Conservation (phyloP, 2,797 vertebrate genomes). For the Echeneis naucrates region DNA sequence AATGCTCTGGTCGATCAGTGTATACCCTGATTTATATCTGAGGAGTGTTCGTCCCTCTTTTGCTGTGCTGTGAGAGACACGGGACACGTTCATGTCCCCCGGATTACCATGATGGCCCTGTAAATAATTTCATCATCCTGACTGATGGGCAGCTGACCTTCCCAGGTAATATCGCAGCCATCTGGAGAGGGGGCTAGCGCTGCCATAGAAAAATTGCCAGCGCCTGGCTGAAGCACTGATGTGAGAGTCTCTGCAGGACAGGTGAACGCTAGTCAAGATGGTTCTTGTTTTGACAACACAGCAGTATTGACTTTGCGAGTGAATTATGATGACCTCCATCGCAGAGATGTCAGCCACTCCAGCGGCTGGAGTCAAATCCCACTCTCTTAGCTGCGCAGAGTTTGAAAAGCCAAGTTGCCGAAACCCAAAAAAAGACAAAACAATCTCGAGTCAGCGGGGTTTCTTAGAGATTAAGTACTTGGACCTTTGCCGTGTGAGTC, state of each 20-base stretch:
- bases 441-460: neutral
- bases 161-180: slow-evolving; percentile 37
- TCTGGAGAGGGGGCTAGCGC: slow-evolving; percentile 43
- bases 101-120: slow-evolving; percentile 22
- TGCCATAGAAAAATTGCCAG: slow-evolving; percentile 38
- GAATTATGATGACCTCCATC: slow-evolving; percentile 70
- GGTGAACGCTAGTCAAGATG: slow-evolving; percentile 47
- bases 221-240: slow-evolving; percentile 25
- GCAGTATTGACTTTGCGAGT: slow-evolving; percentile 70
- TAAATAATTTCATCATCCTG: slow-evolving; percentile 34
- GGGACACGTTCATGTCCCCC: slow-evolving; percentile 27
- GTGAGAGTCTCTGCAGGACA: slow-evolving; percentile 55
- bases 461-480: slow-evolving; percentile 17
- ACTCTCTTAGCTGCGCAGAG: slow-evolving; percentile 29
- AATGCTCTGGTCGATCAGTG: too few species aligned
- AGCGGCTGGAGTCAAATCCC: slow-evolving; percentile 49
- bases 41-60: neutral
- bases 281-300: slow-evolving; percentile 64
- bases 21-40: neutral
- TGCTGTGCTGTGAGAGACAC: too few species aligned
- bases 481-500: slow-evolving; percentile 9
- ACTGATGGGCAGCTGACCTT: slow-evolving; percentile 53
- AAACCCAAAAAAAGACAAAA: slow-evolving; percentile 1
- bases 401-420: slow-evolving; percentile 36
- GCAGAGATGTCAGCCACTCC: slow-evolving; percentile 63